These are phyloP conservation scores for Microcebus lehilahytsara DNA, from an alignment of 2,113 vertebrate species.

Conservation along the genomic window DNA sequence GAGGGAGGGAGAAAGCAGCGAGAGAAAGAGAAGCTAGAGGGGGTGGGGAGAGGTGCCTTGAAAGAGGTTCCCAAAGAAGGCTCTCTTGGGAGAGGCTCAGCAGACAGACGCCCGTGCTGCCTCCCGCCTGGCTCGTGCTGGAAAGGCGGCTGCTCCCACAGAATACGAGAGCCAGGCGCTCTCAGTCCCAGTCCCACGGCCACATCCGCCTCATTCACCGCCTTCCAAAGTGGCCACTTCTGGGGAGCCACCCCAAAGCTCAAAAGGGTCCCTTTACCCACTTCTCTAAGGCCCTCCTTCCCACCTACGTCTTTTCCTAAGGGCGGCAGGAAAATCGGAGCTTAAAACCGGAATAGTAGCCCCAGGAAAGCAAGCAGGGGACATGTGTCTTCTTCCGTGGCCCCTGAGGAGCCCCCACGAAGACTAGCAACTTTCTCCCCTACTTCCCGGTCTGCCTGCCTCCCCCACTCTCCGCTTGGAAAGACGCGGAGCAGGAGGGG, in stretches of 20 bases:
- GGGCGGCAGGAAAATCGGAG: background rate
- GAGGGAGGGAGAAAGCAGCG: background rate
- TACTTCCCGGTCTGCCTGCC: conserved; percentile 72
- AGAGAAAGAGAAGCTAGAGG: rapidly evolving
- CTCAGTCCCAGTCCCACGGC: background rate
- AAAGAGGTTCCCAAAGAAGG: background rate
- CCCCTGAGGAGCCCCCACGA: background rate
- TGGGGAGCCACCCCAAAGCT: background rate
- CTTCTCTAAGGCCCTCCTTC: background rate
- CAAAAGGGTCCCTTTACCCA: background rate
- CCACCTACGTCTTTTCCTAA: background rate
- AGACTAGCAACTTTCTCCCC: conserved; percentile 65
- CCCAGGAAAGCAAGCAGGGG: background rate
- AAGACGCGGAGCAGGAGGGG: rapidly evolving
- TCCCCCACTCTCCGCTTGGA: conserved; percentile 70
- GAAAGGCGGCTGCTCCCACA: background rate
- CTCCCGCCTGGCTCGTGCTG: background rate
- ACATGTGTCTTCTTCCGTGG: background rate
- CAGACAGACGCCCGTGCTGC: background rate
- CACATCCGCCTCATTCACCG: background rate
- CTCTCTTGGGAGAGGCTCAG: background rate
- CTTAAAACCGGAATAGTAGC: background rate
- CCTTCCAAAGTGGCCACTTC: background rate
- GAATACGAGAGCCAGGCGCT: background rate
- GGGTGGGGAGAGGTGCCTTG: background rate